These are phyloP conservation scores for Diorhabda sublineata DNA, from an alignment of 1,140 invertebrate genomes.

Conservation along the genomic window DNA sequence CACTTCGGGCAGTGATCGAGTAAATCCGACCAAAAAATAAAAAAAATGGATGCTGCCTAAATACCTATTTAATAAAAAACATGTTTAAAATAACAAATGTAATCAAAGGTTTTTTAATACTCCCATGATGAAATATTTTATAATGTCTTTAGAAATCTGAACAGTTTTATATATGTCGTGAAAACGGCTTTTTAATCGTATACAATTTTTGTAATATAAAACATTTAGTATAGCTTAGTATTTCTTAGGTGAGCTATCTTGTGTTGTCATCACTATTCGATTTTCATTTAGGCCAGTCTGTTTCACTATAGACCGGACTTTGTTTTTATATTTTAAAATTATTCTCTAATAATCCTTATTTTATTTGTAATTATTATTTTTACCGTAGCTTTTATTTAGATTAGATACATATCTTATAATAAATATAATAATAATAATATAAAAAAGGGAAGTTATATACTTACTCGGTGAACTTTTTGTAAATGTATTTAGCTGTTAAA, in stretches of 20 bases:
- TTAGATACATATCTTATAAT: slow-evolving; percentile 28
- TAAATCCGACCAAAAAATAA: slow-evolving; percentile 27
- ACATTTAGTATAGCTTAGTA: slow-evolving; percentile 26
- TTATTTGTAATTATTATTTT: slow-evolving; percentile 28
- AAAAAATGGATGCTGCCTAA: not conserved
- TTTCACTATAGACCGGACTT: slow-evolving; percentile 17
- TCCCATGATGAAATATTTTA: slow-evolving; percentile 23
- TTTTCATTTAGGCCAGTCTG: slow-evolving; percentile 4
- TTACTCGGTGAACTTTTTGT: not conserved
- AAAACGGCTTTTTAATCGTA: slow-evolving; percentile 41
- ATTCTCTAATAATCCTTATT: slow-evolving; percentile 11
- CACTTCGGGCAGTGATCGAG: slow-evolving; percentile 39
- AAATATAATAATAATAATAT: not conserved
- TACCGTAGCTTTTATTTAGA: slow-evolving; percentile 19
- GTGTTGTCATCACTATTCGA: slow-evolving; percentile 17
- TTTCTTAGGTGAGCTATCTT: slow-evolving; percentile 18
- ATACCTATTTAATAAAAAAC: too few relatives aligned
- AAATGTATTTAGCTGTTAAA: not conserved
- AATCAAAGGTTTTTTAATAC: slow-evolving; percentile 32
- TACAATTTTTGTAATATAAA: slow-evolving; percentile 42
- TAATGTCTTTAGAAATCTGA: slow-evolving; percentile 35
- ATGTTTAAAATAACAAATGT: slow-evolving; percentile 21
- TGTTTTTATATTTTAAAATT: slow-evolving; percentile 13
- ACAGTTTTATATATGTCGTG: slow-evolving; percentile 41
- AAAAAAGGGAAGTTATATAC: slow-evolving; percentile 1